phyloP scores from a whole-genome alignment of 2,797 vertebrate genomes.

The Huso huso region DNA sequence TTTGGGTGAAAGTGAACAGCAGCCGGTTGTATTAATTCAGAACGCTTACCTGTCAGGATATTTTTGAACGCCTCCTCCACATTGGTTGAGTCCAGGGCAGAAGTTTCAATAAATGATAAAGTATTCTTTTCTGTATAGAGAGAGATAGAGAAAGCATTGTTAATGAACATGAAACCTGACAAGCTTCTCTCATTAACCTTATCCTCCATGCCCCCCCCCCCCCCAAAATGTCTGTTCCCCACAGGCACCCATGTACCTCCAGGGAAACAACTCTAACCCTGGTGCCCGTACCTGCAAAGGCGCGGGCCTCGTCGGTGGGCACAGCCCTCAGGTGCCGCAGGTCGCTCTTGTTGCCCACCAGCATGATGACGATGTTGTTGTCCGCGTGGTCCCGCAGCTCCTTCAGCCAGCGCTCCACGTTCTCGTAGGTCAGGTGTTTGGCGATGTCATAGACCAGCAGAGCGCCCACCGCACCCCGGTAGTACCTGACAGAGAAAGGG shows the following conservation, averaged over 20 bases:
- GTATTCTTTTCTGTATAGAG: conserved; percentile 83
- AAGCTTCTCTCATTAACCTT: too few relatives aligned
- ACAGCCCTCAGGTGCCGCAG: conserved; percentile 86
- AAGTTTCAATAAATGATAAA: conserved; percentile 95
- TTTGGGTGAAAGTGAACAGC: neutral
- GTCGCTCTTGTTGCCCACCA: conserved; percentile 95
- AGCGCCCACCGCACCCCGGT: conserved; percentile 85
- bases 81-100: conserved; percentile 92
- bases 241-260: too few relatives aligned
- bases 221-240: neutral
- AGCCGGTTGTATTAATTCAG: neutral
- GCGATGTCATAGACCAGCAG: conserved; percentile 92
- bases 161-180: conserved; percentile 3
- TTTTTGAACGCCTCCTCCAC: conserved; percentile 97
- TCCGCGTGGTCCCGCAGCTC: conserved; percentile 90
- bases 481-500: conserved; percentile 62
- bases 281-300: conserved; percentile 71
- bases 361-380: conserved; percentile 95
- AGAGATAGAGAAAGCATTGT: conserved; percentile 18
- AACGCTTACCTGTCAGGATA: conserved; percentile 80
- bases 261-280: too few relatives aligned
- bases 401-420: conserved; percentile 92
- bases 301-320: conserved; percentile 86
- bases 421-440: conserved; percentile 92
- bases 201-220: too few relatives aligned